These are phyloP conservation scores for Chloropsis cyanopogon DNA, from an alignment of 2,113 vertebrate genomes.

Conservation along the genomic window DNA sequence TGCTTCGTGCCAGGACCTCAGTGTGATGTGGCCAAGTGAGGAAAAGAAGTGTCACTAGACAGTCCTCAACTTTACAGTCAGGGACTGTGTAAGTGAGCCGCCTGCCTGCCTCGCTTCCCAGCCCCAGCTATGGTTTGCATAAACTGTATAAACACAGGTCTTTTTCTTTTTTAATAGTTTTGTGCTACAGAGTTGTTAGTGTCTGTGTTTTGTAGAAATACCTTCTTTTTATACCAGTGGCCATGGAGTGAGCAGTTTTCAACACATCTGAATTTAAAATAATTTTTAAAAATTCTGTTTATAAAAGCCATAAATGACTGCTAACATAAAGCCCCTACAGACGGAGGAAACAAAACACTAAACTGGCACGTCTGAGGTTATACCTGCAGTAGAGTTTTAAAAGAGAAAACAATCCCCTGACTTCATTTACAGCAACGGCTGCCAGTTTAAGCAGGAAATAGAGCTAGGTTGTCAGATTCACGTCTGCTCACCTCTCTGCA, in stretches of 20 bases:
- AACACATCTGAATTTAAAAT: not conserved
- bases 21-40: not conserved
- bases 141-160: not conserved
- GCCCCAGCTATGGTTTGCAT: not conserved
- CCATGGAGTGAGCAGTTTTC: not conserved
- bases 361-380: not conserved
- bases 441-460: not conserved
- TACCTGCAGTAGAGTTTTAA: not conserved
- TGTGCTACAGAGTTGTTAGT: not conserved
- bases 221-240: not conserved
- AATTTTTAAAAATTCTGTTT: not conserved
- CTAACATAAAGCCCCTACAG: not conserved
- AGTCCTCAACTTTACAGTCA: accelerated
- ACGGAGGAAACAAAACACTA: not conserved
- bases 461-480: not conserved
- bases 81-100: not conserved
- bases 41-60: accelerated
- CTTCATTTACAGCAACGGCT: not conserved
- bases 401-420: not conserved
- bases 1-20: not conserved
- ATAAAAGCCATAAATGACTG: not conserved
- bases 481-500: not conserved
- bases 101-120: not conserved
- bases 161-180: not conserved
- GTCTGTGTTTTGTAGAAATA: not conserved